phyloP scores from a whole-genome alignment of 2,797 vertebrate species.

The Gallinago nigripennis region DNA sequence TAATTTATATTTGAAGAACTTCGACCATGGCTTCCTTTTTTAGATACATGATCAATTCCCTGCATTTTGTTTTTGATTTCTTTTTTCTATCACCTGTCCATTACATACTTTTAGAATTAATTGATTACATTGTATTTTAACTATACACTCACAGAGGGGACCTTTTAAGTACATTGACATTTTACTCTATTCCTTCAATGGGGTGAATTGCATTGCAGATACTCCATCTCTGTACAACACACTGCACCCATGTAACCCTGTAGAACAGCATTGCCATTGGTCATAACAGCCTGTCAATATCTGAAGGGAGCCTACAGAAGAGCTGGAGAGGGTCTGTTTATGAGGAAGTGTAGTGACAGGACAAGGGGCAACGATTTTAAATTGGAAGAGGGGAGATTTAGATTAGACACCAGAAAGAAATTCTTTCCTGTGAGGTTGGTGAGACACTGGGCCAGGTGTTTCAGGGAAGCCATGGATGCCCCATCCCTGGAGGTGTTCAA shows the following conservation, averaged over 20 bases:
- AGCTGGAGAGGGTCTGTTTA: no score
- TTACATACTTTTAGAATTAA: background rate
- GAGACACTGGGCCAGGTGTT: no score
- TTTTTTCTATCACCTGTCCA: background rate
- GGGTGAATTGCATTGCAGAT: background rate
- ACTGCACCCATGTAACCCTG: background rate
- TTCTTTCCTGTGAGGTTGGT: no score
- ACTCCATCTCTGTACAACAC: background rate
- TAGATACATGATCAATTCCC: background rate
- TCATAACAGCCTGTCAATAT: no score
- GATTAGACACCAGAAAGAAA: no score
- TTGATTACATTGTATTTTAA: background rate
- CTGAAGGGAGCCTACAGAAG: no score
- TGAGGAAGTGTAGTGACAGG: no score
- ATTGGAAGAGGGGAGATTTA: no score
- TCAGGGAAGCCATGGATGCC: no score
- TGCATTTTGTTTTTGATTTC: background rate
- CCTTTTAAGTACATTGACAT: background rate
- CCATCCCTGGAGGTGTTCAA: no score
- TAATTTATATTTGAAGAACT: background rate
- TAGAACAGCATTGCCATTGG: background rate
- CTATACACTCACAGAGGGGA: background rate
- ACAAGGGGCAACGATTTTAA: no score
- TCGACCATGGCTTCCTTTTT: background rate
- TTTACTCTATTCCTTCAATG: background rate